These are phyloP conservation scores for Microplitis manilae DNA, from an alignment of 2,888 invertebrate genomes.

Conservation along the genomic window DNA sequence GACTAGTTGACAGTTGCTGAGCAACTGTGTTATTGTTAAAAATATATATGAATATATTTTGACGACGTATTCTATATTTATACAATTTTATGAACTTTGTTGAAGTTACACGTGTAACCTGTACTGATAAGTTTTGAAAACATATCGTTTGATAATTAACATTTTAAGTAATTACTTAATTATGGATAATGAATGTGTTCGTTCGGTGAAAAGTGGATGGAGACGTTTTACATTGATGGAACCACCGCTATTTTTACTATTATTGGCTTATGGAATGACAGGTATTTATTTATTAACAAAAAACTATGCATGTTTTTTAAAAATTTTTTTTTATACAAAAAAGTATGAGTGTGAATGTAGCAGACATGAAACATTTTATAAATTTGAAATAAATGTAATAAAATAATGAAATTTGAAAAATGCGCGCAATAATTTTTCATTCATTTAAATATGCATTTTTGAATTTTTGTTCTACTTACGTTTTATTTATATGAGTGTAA, in stretches of 20 bases:
- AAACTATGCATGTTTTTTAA: background rate
- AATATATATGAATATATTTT: too few species aligned
- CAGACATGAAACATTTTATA: too few species aligned
- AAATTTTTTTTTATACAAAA: too few species aligned
- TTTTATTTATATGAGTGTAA: background rate
- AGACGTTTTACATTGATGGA: constrained; percentile 56
- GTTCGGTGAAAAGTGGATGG: constrained; percentile 47
- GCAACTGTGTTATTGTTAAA: background rate
- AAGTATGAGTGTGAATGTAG: too few species aligned
- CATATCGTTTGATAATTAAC: background rate
- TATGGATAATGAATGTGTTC: constrained; percentile 25
- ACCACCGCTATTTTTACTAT: constrained; percentile 57
- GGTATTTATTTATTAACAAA: constrained; percentile 49
- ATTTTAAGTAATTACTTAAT: background rate
- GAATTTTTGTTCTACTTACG: too few species aligned
- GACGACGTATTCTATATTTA: too few species aligned
- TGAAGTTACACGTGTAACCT: background rate
- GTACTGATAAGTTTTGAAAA: background rate
- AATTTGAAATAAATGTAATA: too few species aligned
- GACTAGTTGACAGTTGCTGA: background rate
- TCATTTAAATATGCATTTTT: too few species aligned
- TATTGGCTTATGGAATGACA: constrained; percentile 56
- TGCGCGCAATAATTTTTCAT: too few species aligned
- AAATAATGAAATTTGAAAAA: too few species aligned
- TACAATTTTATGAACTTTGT: background rate